A percentile compares a stretch with the other conserved stretches of the same genome.
Conservation (phyloP, 1,140 invertebrate species). For the Drosophila rhopaloa region DNA sequence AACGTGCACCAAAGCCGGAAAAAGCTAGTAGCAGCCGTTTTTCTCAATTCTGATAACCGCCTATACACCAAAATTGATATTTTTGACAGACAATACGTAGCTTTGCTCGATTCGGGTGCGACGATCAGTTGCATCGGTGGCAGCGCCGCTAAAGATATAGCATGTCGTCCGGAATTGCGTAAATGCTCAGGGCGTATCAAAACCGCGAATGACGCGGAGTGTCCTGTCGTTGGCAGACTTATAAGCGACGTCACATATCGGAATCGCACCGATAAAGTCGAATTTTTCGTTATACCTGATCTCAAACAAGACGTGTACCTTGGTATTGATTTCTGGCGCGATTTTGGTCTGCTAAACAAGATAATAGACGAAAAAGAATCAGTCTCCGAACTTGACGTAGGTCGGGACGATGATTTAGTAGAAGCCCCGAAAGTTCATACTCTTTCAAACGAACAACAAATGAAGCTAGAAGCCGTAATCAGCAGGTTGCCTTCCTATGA, state of each 20-base stretch:
- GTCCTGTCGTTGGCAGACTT: background rate
- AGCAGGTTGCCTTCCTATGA: background rate
- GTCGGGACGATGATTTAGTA: background rate
- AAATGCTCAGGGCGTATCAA: no score
- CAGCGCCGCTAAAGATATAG: no score
- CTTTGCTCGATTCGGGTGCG: background rate
- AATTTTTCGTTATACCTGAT: slow-evolving; percentile 3
- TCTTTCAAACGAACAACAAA: background rate
- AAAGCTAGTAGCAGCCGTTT: background rate
- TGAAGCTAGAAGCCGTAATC: background rate
- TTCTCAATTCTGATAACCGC: background rate
- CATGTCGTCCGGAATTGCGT: no score
- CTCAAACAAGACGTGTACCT: slow-evolving; percentile 1
- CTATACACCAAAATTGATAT: background rate
- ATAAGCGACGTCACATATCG: background rate
- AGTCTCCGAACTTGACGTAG: background rate
- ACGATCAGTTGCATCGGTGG: background rate
- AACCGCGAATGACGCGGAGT: background rate
- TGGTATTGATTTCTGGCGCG: background rate
- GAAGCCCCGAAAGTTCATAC: no score
- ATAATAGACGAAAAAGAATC: background rate
- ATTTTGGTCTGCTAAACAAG: slow-evolving; percentile 1
- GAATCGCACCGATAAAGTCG: background rate
- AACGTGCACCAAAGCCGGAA: background rate
- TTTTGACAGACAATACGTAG: background rate